A percentile compares a stretch with the other conserved stretches of the same genome.
These are phyloP conservation scores for Drosophila engyochracea DNA, from an alignment of 2,888 invertebrate genomes.

Conservation along the genomic window DNA sequence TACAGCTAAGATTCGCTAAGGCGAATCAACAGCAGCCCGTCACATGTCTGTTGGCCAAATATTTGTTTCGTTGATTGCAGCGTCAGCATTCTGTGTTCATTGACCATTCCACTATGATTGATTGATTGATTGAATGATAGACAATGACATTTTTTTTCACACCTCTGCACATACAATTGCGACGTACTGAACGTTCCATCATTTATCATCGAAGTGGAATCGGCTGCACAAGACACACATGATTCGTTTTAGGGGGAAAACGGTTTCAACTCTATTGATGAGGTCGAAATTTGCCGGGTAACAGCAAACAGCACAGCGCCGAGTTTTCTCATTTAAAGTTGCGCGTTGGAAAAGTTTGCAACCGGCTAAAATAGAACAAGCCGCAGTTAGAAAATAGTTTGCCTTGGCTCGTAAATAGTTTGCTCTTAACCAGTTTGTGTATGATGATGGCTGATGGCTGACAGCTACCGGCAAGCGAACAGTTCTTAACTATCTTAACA, in stretches of 20 bases:
- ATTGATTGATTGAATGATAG: constrained; percentile 46
- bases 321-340: constrained; percentile 60
- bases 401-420: constrained; percentile 19
- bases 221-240: constrained; percentile 29
- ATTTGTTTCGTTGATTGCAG: constrained; percentile 66
- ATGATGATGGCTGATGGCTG: constrained; percentile 42
- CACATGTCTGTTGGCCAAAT: constrained; percentile 15
- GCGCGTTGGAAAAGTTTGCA: constrained; percentile 29
- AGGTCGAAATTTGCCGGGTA: constrained; percentile 6
- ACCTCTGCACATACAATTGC: constrained; percentile 43
- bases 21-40: constrained; percentile 1
- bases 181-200: constrained; percentile 16
- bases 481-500: constrained; percentile 59
- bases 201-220: constrained; percentile 46
- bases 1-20: not conserved
- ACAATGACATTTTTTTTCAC: constrained; percentile 15
- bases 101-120: constrained; percentile 40
- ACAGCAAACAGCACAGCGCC: constrained; percentile 1
- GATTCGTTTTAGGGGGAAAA: constrained; percentile 20
- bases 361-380: constrained; percentile 18
- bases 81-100: constrained; percentile 40
- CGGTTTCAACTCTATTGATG: constrained; percentile 30
- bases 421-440: not conserved
- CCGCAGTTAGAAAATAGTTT: constrained; percentile 52
- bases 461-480: constrained; percentile 42